A percentile compares a stretch with the other conserved stretches of the same genome.
Evolutionary conservation across 1,140 invertebrate genomes (phyloP).

Genomic region (Heterodera carotae): DNA sequence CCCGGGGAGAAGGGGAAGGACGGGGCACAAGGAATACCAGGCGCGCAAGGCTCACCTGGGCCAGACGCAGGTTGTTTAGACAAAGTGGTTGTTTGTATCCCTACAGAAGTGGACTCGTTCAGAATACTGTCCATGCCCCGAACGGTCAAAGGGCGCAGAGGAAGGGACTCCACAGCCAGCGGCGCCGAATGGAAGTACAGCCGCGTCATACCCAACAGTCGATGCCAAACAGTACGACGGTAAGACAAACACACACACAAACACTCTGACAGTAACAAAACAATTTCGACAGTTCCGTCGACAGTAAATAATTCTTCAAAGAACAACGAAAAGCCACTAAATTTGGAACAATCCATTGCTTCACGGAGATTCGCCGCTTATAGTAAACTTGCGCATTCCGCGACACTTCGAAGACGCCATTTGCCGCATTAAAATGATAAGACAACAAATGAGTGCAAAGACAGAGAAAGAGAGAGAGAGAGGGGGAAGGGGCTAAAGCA

Average conservation of each 20-base stretch:
- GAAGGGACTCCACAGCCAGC: background rate
- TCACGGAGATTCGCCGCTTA: conserved; percentile 44
- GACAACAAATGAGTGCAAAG: too few species aligned
- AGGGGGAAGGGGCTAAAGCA: too few species aligned
- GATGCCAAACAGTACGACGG: background rate
- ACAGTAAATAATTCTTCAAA: background rate
- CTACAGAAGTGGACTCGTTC: conserved; percentile 5
- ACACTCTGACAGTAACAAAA: too few species aligned
- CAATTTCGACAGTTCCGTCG: background rate
- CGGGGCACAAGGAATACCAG: conserved; percentile 28
- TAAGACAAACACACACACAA: background rate
- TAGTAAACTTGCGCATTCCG: conserved; percentile 42
- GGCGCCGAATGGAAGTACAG: background rate
- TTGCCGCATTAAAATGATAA: conserved; percentile 20
- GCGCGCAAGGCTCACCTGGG: conserved; percentile 36
- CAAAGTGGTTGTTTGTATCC: background rate
- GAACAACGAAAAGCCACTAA: background rate
- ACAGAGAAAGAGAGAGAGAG: too few species aligned
- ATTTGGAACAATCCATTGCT: conserved; percentile 29
- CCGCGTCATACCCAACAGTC: background rate
- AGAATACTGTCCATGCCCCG: conserved; percentile 46
- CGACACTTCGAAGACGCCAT: conserved; percentile 36
- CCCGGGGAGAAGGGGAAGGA: conserved; percentile 41
- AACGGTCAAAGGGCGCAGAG: conserved; percentile 27
- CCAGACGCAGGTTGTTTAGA: background rate